These are phyloP conservation scores for Balanococcus diminutus DNA, from an alignment of 2,888 invertebrate species.

Conservation along the genomic window DNA sequence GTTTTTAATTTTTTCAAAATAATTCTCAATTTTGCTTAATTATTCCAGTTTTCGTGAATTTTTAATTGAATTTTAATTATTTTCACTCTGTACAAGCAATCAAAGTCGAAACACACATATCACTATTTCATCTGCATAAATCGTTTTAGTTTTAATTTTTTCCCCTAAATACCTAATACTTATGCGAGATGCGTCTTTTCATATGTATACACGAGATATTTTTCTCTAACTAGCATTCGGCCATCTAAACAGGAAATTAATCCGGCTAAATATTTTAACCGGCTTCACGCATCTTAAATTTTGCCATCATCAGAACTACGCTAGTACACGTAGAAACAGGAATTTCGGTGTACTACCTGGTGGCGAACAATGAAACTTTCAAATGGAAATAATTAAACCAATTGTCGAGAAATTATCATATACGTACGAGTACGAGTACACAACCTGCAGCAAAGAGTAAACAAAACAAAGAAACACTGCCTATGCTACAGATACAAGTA, in stretches of 20 bases:
- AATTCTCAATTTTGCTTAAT: too few species aligned
- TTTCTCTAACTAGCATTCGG: too few species aligned
- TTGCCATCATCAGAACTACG: background rate
- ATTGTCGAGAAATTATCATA: conserved; percentile 4
- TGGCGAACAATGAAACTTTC: conserved; percentile 1
- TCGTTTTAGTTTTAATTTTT: too few species aligned
- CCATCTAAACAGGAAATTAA: conserved; percentile 22
- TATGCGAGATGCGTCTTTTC: too few species aligned
- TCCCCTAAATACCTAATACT: too few species aligned
- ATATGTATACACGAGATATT: too few species aligned
- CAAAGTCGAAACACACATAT: too few species aligned
- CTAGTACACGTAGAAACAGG: background rate
- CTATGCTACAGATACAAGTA: background rate
- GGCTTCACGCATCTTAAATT: conserved; percentile 22
- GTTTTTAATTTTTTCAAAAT: too few species aligned
- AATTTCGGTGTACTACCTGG: conserved; percentile 17
- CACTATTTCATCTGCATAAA: too few species aligned
- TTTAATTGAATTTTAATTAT: too few species aligned
- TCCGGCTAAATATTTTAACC: background rate
- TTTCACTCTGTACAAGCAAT: too few species aligned
- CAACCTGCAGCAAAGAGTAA: background rate
- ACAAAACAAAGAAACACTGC: background rate
- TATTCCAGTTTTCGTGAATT: too few species aligned
- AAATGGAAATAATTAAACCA: conserved; percentile 1
- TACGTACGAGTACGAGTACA: background rate